Conservation (phyloP, 37 sponge, comb jelly and placozoan species). For the Beroe ovata region DNA sequence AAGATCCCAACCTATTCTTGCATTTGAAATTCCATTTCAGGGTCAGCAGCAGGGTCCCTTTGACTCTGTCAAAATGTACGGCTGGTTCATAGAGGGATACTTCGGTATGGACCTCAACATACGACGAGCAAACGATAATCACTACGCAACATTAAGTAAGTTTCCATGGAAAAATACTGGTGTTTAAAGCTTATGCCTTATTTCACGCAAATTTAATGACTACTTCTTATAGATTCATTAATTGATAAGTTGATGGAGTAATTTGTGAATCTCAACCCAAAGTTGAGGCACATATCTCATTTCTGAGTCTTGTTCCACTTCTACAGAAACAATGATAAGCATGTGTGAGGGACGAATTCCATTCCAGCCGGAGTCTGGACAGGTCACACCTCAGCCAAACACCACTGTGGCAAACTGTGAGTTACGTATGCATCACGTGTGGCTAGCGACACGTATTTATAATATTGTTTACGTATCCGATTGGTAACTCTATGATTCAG, state of each 20-base stretch:
- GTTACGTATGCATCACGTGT: neutral
- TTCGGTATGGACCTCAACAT: constrained; percentile 35
- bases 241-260: no score
- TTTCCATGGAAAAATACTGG: neutral
- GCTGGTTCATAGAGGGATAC: constrained; percentile 24
- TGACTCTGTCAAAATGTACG: constrained; percentile 39
- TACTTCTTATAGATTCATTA: no score
- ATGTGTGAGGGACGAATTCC: neutral
- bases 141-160: neutral
- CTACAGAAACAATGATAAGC: neutral
- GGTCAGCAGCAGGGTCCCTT: constrained; percentile 21
- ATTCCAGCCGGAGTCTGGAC: neutral
- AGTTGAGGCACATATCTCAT: no score
- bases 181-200: no score
- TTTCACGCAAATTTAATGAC: no score
- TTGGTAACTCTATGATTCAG: neutral
- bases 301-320: neutral
- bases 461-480: no score
- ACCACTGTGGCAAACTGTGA: no score
- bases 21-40: no score
- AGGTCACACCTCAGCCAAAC: no score
- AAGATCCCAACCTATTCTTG: no score
- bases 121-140: neutral
- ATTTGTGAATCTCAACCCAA: no score
- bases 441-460: neutral